phyloP scores from a whole-genome alignment of 92 coral and sea anemone species.

The Chrysogorgia sp. region DNA sequence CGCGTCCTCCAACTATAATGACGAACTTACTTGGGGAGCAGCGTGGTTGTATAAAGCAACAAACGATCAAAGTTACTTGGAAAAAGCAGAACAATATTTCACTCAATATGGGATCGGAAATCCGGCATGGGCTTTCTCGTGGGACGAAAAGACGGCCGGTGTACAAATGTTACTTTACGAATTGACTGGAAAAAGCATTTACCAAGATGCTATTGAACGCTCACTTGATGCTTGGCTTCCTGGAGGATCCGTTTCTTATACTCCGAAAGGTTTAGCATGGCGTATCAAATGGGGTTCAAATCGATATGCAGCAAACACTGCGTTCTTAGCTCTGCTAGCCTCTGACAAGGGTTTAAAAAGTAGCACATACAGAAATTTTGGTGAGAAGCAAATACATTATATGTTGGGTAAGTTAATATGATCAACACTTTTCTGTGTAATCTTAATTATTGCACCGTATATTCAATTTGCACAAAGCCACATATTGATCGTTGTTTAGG shows the following conservation, averaged over 20 bases:
- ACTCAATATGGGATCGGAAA: constrained; percentile 46
- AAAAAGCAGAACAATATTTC: constrained; percentile 71
- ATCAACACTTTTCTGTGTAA: no score
- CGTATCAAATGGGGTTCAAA: constrained; percentile 80
- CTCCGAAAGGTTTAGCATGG: constrained; percentile 92
- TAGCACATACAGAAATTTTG: constrained; percentile 59
- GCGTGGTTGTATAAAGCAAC: constrained; percentile 91
- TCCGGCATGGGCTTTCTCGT: constrained; percentile 72
- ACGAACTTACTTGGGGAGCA: constrained; percentile 91
- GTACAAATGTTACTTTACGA: constrained; percentile 69
- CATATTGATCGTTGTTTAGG: background rate
- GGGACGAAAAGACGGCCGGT: constrained; percentile 83
- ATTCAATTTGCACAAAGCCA: background rate
- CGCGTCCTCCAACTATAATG: constrained; percentile 64
- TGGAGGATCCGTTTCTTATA: constrained; percentile 63
- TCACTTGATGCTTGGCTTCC: constrained; percentile 78
- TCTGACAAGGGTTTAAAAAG: constrained; percentile 74
- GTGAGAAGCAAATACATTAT: constrained; percentile 71
- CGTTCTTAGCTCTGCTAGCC: constrained; percentile 84
- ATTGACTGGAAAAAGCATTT: constrained; percentile 58
- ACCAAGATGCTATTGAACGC: constrained; percentile 51
- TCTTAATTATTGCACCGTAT: no score
- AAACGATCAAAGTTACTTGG: constrained; percentile 53
- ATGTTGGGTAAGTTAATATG: constrained; percentile 27
- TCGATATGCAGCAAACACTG: constrained; percentile 88